Conservation (phyloP, 2,113 vertebrate species). For the Indicator maculatus region DNA sequence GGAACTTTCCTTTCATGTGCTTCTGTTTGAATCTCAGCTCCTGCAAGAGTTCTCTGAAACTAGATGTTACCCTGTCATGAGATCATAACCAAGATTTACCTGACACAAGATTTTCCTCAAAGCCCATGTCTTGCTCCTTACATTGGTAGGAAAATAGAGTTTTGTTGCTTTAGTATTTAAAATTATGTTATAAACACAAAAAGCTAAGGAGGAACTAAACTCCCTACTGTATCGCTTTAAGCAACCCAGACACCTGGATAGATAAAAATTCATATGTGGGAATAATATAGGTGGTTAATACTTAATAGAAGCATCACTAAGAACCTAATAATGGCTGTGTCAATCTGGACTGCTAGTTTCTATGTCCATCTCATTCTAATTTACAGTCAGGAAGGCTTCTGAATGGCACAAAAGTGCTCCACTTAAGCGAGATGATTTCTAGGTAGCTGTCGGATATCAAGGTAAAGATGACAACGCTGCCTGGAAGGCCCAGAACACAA, state of each 20-base stretch:
- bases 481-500: constrained; percentile 31
- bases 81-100: background rate
- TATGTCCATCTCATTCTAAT: background rate
- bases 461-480: background rate
- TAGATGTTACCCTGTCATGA: background rate
- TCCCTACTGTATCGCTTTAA: background rate
- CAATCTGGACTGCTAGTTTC: background rate
- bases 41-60: background rate
- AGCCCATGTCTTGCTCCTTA: background rate
- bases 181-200: background rate
- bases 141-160: background rate
- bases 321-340: background rate
- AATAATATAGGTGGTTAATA: background rate
- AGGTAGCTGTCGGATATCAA: background rate
- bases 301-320: background rate
- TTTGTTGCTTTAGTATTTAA: background rate
- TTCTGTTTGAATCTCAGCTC: background rate
- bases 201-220: background rate
- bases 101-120: no score
- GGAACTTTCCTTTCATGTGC: background rate
- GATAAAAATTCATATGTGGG: background rate
- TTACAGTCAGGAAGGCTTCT: constrained; percentile 15
- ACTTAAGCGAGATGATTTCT: background rate
- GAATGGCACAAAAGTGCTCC: background rate
- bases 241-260: background rate